Percentiles rank a stretch among this genome's conserved stretches.
Evolutionary conservation across 2,797 vertebrate genomes (phyloP).

Genomic region (Novumbra hubbsi): DNA sequence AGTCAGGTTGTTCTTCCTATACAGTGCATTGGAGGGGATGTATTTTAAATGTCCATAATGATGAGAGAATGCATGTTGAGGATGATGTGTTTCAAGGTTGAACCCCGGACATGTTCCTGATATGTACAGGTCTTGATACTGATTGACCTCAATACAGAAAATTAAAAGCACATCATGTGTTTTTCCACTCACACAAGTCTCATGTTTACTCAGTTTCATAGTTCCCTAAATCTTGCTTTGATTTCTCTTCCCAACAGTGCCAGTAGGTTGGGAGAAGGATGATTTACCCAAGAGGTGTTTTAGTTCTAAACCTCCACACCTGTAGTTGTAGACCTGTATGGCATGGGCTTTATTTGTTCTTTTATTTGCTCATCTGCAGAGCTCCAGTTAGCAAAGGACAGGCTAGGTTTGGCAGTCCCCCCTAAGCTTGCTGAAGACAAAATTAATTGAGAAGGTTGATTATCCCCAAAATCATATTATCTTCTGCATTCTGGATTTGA

Average conservation of each 20-base stretch:
- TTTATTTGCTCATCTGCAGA: slow-evolving; percentile 54
- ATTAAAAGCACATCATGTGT: slow-evolving; percentile 58
- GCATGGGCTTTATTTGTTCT: slow-evolving; percentile 62
- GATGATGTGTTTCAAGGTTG: slow-evolving; percentile 40
- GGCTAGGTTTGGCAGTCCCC: slow-evolving; percentile 24
- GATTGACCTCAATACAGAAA: slow-evolving; percentile 62
- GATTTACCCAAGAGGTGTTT: slow-evolving; percentile 48
- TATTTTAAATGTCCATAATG: not conserved
- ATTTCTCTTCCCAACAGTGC: slow-evolving; percentile 43
- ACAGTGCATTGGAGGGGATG: not conserved
- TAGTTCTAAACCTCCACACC: slow-evolving; percentile 57
- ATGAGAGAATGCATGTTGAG: slow-evolving; percentile 3
- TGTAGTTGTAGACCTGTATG: slow-evolving; percentile 57
- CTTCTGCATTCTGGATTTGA: not conserved
- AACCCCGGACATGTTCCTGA: slow-evolving; percentile 54
- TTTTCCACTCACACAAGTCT: slow-evolving; percentile 56
- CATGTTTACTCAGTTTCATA: slow-evolving; percentile 20
- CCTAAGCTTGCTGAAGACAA: slow-evolving; percentile 16
- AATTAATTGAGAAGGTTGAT: slow-evolving; percentile 3
- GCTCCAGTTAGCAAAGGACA: slow-evolving; percentile 52
- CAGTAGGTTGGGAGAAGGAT: slow-evolving; percentile 57
- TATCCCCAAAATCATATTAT: not conserved
- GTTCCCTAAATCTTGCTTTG: slow-evolving; percentile 33
- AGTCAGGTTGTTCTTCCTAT: slow-evolving; percentile 8
- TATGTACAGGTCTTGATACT: slow-evolving; percentile 60